These are phyloP conservation scores for Eupeodes latifasciatus DNA, from an alignment of 2,888 invertebrate species.

Conservation along the genomic window DNA sequence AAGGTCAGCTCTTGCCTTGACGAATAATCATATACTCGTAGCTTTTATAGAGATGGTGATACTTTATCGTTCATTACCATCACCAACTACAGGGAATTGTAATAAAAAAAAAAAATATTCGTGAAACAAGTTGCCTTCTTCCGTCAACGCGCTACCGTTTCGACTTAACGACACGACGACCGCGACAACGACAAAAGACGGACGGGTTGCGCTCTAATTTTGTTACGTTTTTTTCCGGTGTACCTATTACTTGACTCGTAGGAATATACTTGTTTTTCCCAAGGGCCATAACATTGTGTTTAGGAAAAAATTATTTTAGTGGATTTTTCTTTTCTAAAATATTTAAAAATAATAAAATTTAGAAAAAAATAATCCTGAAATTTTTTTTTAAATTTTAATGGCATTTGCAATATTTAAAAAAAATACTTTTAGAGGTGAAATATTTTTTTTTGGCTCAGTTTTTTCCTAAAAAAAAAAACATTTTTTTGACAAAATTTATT, in stretches of 20 bases:
- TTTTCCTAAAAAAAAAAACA: too few species aligned
- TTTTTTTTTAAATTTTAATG: too few species aligned
- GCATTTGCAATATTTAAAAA: too few species aligned
- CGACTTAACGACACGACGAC: conserved; percentile 20
- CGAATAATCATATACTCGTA: neutral
- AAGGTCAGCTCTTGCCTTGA: conserved; percentile 66
- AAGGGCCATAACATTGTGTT: conserved; percentile 10
- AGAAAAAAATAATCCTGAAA: too few species aligned
- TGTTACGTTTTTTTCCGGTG: conserved; percentile 17
- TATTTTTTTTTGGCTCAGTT: too few species aligned
- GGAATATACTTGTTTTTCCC: neutral
- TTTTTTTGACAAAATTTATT: too few species aligned
- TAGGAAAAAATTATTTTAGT: neutral
- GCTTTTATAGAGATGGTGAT: conserved; percentile 30
- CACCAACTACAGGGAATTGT: conserved; percentile 72
- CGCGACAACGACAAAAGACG: too few species aligned
- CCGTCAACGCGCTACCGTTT: conserved; percentile 60
- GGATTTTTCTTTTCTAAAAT: too few species aligned
- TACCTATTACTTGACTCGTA: too few species aligned
- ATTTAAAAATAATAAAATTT: too few species aligned
- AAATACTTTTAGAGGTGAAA: too few species aligned
- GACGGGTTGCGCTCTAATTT: conserved; percentile 54
- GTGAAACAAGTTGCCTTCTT: conserved; percentile 76
- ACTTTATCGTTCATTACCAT: conserved; percentile 55
- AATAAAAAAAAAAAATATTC: conserved; percentile 73